A percentile compares a stretch with the other conserved stretches of the same genome.
phyloP scores from a whole-genome alignment of 2,888 invertebrate species.

The Salticus scenicus region DNA sequence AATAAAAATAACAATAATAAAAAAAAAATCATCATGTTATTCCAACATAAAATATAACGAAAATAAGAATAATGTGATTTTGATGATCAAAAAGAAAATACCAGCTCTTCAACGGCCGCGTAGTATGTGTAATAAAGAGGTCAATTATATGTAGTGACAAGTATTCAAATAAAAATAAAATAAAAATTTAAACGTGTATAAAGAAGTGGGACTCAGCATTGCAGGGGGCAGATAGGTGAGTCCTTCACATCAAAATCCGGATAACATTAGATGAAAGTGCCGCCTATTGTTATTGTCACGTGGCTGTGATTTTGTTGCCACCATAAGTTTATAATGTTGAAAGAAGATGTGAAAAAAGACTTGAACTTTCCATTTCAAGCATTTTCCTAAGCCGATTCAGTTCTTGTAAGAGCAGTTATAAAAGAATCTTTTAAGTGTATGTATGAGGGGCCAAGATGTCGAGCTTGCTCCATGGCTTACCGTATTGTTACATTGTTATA shows the following conservation, averaged over 20 bases:
- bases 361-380: constrained; percentile 4
- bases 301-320: constrained; percentile 37
- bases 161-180: constrained; percentile 47
- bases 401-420: constrained; percentile 5
- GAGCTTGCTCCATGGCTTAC: constrained; percentile 11
- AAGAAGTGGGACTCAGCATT: constrained; percentile 37
- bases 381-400: constrained; percentile 14
- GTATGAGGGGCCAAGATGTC: constrained; percentile 12
- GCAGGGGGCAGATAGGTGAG: constrained; percentile 36
- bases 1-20: background rate
- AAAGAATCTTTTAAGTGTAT: background rate
- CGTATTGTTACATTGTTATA: background rate
- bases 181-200: constrained; percentile 21
- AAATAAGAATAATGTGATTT: background rate
- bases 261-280: background rate
- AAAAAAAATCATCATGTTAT: background rate
- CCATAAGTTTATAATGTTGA: constrained; percentile 38
- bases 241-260: constrained; percentile 10
- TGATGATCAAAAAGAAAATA: background rate
- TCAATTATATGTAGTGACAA: constrained; percentile 65
- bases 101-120: constrained; percentile 21
- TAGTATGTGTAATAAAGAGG: constrained; percentile 51
- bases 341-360: constrained; percentile 26
- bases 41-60: background rate
- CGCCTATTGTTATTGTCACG: constrained; percentile 32